phyloP scores from a whole-genome alignment of 2,888 invertebrate genomes.

The Diarsia rubi region DNA sequence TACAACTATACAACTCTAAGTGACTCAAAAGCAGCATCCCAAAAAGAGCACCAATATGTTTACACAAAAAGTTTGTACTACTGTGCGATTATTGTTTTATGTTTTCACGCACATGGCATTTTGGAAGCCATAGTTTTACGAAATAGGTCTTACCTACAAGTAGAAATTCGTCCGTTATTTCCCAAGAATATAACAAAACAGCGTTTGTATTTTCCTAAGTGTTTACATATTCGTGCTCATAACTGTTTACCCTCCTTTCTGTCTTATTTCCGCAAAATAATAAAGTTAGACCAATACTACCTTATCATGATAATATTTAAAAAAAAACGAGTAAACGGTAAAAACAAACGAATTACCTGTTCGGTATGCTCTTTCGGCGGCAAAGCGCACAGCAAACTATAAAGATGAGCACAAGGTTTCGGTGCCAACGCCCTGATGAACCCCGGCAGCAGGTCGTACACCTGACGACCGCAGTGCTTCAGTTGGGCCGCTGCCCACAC shows the following conservation, averaged over 20 bases:
- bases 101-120: too few species aligned
- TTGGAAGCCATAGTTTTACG: too few species aligned
- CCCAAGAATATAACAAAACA: too few species aligned
- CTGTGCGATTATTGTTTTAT: too few species aligned
- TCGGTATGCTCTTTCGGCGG: constrained; percentile 98
- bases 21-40: not conserved
- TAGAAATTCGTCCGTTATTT: too few species aligned
- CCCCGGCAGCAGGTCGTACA: constrained; percentile 97
- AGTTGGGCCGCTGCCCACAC: constrained; percentile 99
- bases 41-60: too few species aligned
- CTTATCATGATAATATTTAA: not conserved
- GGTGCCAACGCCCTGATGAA: constrained; percentile 97
- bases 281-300: not conserved
- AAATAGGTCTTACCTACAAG: too few species aligned
- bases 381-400: constrained; percentile 95
- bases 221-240: too few species aligned
- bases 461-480: constrained; percentile 98
- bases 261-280: not conserved
- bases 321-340: too few species aligned
- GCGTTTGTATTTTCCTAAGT: too few species aligned
- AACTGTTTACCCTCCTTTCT: too few species aligned
- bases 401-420: constrained; percentile 96
- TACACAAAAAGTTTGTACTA: too few species aligned
- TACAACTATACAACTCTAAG: not conserved
- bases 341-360: constrained; percentile 89